Evolutionary conservation across 2,113 vertebrate species (phyloP), one percentile per base, ranked within the genome.

Genomic region (Cairina moschata): DNA sequence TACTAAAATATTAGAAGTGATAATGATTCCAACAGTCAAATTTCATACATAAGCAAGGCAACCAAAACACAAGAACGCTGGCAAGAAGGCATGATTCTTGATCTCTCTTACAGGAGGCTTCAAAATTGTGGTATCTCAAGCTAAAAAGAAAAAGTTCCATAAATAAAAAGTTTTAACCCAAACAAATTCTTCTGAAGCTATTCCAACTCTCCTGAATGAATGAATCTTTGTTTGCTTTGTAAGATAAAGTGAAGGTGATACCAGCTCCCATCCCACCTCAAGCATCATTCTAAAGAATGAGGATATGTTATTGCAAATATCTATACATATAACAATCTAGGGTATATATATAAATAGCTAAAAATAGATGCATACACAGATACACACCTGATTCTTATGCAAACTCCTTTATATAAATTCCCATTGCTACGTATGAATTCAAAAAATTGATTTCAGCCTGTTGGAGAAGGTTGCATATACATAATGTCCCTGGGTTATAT

Each of bases 151-250:
- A 75, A 50, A 23, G 12, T 56, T 71, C 59, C 56, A 62, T 25
- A 76, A 93, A 78, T n/a, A 38, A 60, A n/a, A 84, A 87, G 7
- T 36, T 95, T 52, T 77, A 80, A 74, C 29, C 46, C 7, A 3
- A 87, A 58, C 21, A 69, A 76, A 71, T 62, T 96, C 62, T 36
- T 96, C 68, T 90, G 85, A 91, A 94, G 58, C 31, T 68, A 44
- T 79, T 90, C 86, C 90, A 95, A 1, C 40, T 78, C 48, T 40
- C 13, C 74, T 60, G 56, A 63, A 78, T 63, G 56, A 63, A 78
- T 63, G 15, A 72, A 92, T 32, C 63, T 60, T 60, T 84, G 9
- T 18, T 65, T 86, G 52, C 31, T 87, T 81, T 65, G 21, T 62
- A 79, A 88, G 55, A 81, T 42, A 87, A 79, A 94, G 26, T 7